phyloP scores from a whole-genome alignment of 2,113 vertebrate species.

The Mobula hypostoma region DNA sequence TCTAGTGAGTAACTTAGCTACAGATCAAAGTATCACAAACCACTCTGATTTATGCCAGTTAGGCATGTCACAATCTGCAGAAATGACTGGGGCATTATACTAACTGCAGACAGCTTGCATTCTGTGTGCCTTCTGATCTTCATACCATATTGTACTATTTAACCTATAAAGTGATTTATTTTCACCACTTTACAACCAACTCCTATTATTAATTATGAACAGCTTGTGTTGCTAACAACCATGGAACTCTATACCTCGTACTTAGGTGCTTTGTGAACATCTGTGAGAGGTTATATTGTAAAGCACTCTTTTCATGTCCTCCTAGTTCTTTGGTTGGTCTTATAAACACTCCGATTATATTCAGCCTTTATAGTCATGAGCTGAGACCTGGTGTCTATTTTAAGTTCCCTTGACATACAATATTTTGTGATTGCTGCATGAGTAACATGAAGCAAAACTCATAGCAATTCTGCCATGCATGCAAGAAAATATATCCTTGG shows the following conservation, averaged over 20 bases:
- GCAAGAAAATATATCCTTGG: background rate
- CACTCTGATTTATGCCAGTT: background rate
- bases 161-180: background rate
- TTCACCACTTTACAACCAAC: background rate
- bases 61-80: background rate
- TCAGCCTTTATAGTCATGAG: background rate
- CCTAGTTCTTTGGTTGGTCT: background rate
- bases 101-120: background rate
- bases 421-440: background rate
- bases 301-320: background rate
- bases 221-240: background rate
- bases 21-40: background rate
- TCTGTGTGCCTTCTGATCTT: background rate
- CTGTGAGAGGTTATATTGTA: background rate
- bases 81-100: background rate
- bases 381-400: background rate
- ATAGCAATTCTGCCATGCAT: background rate
- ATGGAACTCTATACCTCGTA: background rate
- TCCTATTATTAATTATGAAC: background rate
- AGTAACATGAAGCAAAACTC: background rate
- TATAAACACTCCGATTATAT: background rate
- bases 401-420: background rate
- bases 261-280: background rate
- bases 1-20: background rate
- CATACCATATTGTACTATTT: background rate